Evolutionary conservation across 2,113 vertebrate genomes (phyloP), one percentile per base, ranked within the genome.

Genomic region (Erythrocercus mccallii): DNA sequence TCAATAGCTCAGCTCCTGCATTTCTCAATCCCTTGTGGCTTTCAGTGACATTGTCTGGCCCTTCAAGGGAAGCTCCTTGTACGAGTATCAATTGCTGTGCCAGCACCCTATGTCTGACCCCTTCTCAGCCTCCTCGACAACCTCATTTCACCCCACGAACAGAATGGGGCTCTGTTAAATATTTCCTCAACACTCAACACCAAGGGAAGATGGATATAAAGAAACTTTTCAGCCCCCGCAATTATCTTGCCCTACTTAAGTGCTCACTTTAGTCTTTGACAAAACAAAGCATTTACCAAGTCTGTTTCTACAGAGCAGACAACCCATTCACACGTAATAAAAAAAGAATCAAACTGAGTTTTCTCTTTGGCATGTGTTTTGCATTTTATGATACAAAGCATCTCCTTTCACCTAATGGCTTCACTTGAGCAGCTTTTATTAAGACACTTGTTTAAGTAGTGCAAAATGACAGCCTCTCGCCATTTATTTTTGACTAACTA

Each of bases 201-300:
- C 2, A 2, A 93, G 56, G 56, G 56, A 92, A 93, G 72, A 88
- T 15, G 51, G 68, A 66, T 28, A 86, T 74, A 93, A 94, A 90
- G 82, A 70, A 92, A 96, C 88, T 90, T 89, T 58, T 86, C 86
- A 91, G 82, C 33, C 83, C 51, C 60, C 15, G 33, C 69, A 77
- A 77, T 70, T 80, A 86, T 90, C 80, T 10, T 86, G 86, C 92
- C 91, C 86, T 92, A 44, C 80, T 93, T 73, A 74, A 90, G 64
- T 7, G 1, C 42, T 78, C 72, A 22, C 60, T 88, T 88, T n/a
- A 78, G 80, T 66, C 68, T 70, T 40, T 44, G 60, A 37, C 51
- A 83, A 94, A 94, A 92, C 80, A 92, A 88, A 93, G 74, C 83
- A 30, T 78, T 90, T 70, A 78, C 80, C 56, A 20, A 90, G 64